These are phyloP conservation scores for Nettapus auritus DNA, from an alignment of 2,113 vertebrate species.

Conservation along the genomic window DNA sequence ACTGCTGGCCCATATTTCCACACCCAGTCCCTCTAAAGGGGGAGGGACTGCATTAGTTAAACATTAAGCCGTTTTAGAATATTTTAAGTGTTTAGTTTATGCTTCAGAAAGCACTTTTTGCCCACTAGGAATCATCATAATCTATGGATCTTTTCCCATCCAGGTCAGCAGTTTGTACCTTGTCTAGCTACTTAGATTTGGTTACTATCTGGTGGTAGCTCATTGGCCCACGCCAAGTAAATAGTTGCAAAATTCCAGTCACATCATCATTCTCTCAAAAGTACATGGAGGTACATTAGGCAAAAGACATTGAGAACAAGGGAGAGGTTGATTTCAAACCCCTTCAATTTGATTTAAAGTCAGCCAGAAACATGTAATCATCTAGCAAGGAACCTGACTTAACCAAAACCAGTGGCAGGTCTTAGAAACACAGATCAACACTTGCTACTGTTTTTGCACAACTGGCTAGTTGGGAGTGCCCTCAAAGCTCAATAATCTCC, in stretches of 20 bases:
- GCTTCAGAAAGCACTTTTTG: conserved; percentile 25
- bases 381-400: not conserved
- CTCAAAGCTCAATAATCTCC: conserved; percentile 74
- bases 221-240: not conserved
- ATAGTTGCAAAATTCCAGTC: not conserved
- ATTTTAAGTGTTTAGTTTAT: not conserved
- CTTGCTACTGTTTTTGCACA: not conserved
- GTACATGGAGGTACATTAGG: not conserved
- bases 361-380: not conserved
- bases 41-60: not conserved
- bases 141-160: conserved; percentile 43
- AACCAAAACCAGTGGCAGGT: not conserved
- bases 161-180: conserved; percentile 52
- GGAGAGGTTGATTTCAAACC: not conserved
- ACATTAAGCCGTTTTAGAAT: accelerated
- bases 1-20: accelerated
- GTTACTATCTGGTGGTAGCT: not conserved
- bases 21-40: accelerated
- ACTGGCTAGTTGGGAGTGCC: not conserved
- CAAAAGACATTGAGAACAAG: not conserved
- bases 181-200: conserved; percentile 24
- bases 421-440: not conserved
- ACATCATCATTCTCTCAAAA: not conserved
- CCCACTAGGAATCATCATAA: not conserved
- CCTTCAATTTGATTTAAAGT: not conserved